Conservation (phyloP, 2,113 vertebrate genomes). For the Halcyon malimbica region DNA sequence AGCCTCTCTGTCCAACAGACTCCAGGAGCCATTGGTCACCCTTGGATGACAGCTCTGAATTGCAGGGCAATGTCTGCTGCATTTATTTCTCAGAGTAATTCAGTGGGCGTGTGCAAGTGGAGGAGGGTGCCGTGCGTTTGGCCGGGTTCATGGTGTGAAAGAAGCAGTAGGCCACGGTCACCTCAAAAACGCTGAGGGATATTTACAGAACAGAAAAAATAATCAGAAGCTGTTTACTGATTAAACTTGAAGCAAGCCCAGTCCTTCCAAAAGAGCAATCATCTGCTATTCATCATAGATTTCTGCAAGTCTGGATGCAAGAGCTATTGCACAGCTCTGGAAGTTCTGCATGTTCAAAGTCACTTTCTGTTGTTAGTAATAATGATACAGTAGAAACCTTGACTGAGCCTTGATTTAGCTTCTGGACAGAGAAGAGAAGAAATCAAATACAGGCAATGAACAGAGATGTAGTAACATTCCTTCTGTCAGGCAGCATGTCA, state of each 20-base stretch:
- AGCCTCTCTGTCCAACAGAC: neutral
- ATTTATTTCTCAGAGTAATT: slow-evolving; percentile 37
- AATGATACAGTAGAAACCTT: neutral
- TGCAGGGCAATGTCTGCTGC: slow-evolving; percentile 39
- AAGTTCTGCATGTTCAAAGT: slow-evolving; percentile 35
- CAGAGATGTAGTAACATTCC: neutral
- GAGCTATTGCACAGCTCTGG: slow-evolving; percentile 2
- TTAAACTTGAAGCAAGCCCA: slow-evolving; percentile 67
- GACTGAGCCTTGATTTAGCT: neutral
- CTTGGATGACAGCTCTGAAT: slow-evolving; percentile 46
- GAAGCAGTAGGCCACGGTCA: slow-evolving; percentile 57
- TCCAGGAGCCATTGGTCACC: slow-evolving; percentile 55
- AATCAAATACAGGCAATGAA: neutral
- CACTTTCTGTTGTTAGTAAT: neutral
- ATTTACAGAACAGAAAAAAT: slow-evolving; percentile 52
- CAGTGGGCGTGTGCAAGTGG: neutral
- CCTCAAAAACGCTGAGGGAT: slow-evolving; percentile 21
- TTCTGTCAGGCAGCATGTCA: neutral
- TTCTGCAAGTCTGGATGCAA: slow-evolving; percentile 47
- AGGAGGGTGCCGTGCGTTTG: neutral
- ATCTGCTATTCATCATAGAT: slow-evolving; percentile 69
- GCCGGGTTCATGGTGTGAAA: neutral
- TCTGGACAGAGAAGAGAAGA: neutral
- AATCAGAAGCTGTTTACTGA: slow-evolving; percentile 67
- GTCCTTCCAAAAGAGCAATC: slow-evolving; percentile 66